Conservation (phyloP, 2,797 vertebrate genomes). For the Pogonophryne albipinna region DNA sequence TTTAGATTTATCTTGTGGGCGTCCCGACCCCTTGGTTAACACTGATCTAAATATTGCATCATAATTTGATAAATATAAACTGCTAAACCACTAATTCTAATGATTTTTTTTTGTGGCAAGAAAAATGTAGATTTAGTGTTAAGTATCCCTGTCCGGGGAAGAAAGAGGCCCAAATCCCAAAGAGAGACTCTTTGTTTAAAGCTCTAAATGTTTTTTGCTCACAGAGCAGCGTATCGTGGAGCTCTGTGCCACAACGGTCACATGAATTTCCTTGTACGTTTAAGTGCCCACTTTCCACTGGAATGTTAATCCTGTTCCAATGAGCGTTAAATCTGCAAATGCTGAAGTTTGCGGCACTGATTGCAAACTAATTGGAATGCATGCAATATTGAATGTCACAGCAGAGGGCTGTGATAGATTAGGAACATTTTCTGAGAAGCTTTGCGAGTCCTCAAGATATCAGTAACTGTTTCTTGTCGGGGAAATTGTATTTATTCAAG, state of each 20-base stretch:
- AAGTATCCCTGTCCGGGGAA: no score
- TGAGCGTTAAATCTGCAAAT: conserved; percentile 26
- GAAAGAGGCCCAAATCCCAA: no score
- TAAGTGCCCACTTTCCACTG: conserved; percentile 25
- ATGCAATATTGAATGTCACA: conserved; percentile 22
- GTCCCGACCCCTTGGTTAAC: no score
- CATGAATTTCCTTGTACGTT: conserved; percentile 26
- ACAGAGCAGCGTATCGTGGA: not conserved
- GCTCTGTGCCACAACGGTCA: not conserved
- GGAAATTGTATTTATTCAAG: no score
- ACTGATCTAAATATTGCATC: no score
- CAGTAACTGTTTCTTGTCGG: no score
- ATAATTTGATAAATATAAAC: no score
- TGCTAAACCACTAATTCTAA: no score
- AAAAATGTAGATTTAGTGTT: no score
- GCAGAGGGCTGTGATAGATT: not conserved
- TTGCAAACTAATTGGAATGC: conserved; percentile 42
- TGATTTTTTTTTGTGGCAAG: no score
- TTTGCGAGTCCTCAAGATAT: not conserved
- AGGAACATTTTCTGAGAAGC: not conserved
- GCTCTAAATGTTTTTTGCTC: not conserved
- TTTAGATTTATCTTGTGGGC: no score
- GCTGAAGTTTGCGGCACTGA: conserved; percentile 32
- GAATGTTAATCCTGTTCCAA: conserved; percentile 47
- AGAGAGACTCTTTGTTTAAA: not conserved